These are phyloP conservation scores for Rhinophrynus dorsalis DNA, from an alignment of 2,797 vertebrate species.

Conservation along the genomic window DNA sequence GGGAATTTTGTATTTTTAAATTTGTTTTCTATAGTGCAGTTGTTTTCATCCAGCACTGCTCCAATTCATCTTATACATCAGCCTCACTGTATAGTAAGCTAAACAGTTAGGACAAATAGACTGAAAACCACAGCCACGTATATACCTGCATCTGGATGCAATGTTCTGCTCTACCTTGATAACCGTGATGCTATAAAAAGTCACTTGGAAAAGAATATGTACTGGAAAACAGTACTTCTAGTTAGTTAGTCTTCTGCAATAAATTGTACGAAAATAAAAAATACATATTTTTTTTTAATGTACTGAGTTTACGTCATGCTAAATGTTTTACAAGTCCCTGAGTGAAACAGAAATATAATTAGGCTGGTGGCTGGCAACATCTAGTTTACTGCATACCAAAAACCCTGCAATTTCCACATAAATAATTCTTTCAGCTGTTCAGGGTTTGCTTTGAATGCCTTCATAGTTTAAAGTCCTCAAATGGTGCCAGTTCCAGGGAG, in stretches of 20 bases:
- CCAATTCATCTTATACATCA: too few species aligned
- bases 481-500: slow-evolving; percentile 67
- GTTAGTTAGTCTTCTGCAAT: slow-evolving; percentile 22
- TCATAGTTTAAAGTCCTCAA: slow-evolving; percentile 72
- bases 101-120: too few species aligned
- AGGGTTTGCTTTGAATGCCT: slow-evolving; percentile 67
- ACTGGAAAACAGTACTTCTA: slow-evolving; percentile 22
- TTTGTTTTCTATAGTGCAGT: too few species aligned
- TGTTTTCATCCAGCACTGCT: too few species aligned
- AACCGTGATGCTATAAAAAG: slow-evolving; percentile 11
- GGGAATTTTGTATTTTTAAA: too few species aligned
- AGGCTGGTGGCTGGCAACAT: slow-evolving; percentile 61
- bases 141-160: slow-evolving; percentile 5
- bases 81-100: too few species aligned
- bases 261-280: slow-evolving; percentile 32
- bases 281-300: slow-evolving; percentile 44
- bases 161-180: slow-evolving; percentile 8
- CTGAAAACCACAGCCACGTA: too few species aligned
- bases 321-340: slow-evolving; percentile 62
- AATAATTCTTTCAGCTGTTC: slow-evolving; percentile 70
- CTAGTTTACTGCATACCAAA: slow-evolving; percentile 65
- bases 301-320: slow-evolving; percentile 54
- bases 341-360: slow-evolving; percentile 63
- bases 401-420: slow-evolving; percentile 71
- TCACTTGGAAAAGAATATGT: slow-evolving; percentile 11